Evolutionary conservation across 1,140 invertebrate genomes (phyloP), one percentile per base, ranked within the genome.

Genomic region (Bombyx mandarina): DNA sequence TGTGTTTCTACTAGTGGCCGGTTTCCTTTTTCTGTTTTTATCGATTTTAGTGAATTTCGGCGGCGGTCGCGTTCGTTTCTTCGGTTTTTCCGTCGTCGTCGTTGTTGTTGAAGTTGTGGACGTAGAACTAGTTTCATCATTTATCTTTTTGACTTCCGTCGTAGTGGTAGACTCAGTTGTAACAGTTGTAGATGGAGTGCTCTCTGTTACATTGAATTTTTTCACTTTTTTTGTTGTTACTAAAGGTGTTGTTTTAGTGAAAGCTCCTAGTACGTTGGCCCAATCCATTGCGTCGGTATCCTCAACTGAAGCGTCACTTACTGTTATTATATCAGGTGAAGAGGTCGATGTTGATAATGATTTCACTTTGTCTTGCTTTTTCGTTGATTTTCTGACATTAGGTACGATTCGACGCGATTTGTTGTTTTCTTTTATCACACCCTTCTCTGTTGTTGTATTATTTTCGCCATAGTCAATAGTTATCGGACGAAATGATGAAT

Each of bases 11-110:
- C 75, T 70, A 9, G 75, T 79, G 42, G 76, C 59, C 49, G 79
- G 73, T 67, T 88, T 86, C 47, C 81, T 77, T 61, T 87, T 87
- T 54, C 75, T 86, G n/a, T 73, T 56, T 73, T 85, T 87, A 8
- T 82, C 74, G 54, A 66, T 66, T 62, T 85, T 84, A 10, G 53
- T 69, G 45, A 77, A 86, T 59, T 78, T 84, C 8, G 75, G 75
- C 50, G 85, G 81, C n/a, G 80, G 79, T n/a, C 80, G 72, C n/a
- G 81, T 88, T 8, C 82, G 76, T 62, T 79, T 84, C 49, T 66
- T 77, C 8, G 75, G 75, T 59, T 68, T 78, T 18, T 54, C 55
- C 7, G 77, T 71, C 54, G 82, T 65, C 52, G 79, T 53, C 52
- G 75, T 55, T 64, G 65, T 63, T 55, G 63, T 61, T 49, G 76